Conservation (phyloP, 2,113 vertebrate species). For the Ceyx cyanopectus region DNA sequence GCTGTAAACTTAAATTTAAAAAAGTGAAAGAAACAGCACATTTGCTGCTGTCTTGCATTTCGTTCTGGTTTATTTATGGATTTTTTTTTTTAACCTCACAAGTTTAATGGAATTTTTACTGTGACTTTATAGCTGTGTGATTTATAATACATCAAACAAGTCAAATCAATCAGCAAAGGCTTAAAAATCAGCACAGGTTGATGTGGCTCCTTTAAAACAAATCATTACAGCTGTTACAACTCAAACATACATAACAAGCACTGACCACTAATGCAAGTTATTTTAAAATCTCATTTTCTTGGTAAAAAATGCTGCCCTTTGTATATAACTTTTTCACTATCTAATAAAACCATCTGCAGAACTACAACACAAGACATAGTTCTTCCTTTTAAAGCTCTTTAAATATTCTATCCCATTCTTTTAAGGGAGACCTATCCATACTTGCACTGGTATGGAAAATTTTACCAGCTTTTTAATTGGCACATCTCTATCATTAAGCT, state of each 20-base stretch:
- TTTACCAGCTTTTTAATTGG: background rate
- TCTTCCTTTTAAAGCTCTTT: background rate
- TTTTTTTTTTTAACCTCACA: conserved; percentile 51
- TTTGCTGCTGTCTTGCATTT: conserved; percentile 50
- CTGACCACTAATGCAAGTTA: conserved; percentile 51
- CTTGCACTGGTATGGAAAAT: background rate
- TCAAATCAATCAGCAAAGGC: conserved; percentile 64
- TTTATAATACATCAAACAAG: conserved; percentile 76
- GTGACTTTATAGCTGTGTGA: conserved; percentile 72
- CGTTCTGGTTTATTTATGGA: conserved; percentile 58
- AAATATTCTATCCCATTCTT: background rate
- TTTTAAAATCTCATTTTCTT: conserved; percentile 62
- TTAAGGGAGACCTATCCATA: background rate
- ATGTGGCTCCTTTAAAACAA: conserved; percentile 64
- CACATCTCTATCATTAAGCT: background rate
- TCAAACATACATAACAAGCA: conserved; percentile 31
- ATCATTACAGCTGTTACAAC: conserved; percentile 59
- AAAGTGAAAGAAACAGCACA: conserved; percentile 38
- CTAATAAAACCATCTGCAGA: conserved; percentile 22
- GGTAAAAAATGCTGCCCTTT: conserved; percentile 23
- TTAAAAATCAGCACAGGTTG: conserved; percentile 72
- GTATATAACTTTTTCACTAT: conserved; percentile 3
- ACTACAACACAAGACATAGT: background rate
- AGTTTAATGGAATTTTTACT: conserved; percentile 72
- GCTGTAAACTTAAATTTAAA: conserved; percentile 29